These are phyloP conservation scores for Aphis gossypii DNA, from an alignment of 1,140 invertebrate species.

Conservation along the genomic window DNA sequence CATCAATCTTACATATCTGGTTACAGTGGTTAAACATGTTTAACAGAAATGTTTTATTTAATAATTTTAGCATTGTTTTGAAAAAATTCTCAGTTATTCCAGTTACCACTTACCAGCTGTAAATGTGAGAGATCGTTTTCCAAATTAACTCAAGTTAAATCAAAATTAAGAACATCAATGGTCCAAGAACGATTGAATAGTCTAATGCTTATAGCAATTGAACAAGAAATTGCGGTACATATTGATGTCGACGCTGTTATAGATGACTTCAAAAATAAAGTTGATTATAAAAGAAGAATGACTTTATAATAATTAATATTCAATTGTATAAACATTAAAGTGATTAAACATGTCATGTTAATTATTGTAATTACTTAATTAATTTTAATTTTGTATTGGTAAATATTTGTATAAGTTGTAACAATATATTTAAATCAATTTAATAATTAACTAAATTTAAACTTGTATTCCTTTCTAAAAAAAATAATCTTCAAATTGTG, in stretches of 20 bases:
- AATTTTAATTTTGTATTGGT: no score
- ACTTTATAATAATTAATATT: slow-evolving; percentile 17
- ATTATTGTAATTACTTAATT: neutral
- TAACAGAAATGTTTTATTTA: neutral
- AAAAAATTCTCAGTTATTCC: slow-evolving; percentile 20
- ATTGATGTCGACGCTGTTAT: slow-evolving; percentile 1
- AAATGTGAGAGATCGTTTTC: slow-evolving; percentile 23
- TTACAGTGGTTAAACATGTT: neutral
- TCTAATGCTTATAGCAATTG: neutral
- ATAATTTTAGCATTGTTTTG: neutral
- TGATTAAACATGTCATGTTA: neutral
- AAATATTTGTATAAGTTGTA: no score
- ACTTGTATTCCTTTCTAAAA: slow-evolving; percentile 10
- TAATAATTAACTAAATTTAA: slow-evolving; percentile 21
- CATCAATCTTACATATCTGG: neutral
- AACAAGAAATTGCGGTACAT: slow-evolving; percentile 3
- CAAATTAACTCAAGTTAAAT: slow-evolving; percentile 14
- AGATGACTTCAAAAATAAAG: neutral
- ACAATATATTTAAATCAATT: neutral
- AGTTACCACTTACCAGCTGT: slow-evolving; percentile 11
- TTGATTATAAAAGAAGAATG: neutral
- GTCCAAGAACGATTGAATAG: slow-evolving; percentile 24
- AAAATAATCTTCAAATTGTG: slow-evolving; percentile 19
- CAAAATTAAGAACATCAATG: neutral
- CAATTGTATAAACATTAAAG: neutral